These are phyloP conservation scores for Meta bourneti DNA, from an alignment of 2,888 invertebrate genomes.

Conservation along the genomic window DNA sequence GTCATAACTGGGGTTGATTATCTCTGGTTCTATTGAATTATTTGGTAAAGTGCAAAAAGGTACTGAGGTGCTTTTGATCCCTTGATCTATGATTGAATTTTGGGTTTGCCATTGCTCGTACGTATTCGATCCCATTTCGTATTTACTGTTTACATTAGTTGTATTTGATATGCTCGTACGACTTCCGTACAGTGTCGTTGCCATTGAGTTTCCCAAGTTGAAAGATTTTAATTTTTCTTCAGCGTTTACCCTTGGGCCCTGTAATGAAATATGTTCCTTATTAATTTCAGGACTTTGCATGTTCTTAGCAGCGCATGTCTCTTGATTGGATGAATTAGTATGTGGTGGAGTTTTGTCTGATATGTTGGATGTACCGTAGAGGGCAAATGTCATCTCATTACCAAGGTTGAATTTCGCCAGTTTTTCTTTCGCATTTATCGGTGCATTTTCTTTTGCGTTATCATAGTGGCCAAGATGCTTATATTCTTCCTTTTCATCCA, in stretches of 20 bases:
- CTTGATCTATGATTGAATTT: too few relatives aligned
- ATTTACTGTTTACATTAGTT: too few relatives aligned
- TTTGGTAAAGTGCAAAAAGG: too few relatives aligned
- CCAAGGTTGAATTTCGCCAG: constrained; percentile 26
- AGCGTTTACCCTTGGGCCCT: neutral
- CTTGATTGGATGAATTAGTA: too few relatives aligned
- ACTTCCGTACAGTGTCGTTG: neutral
- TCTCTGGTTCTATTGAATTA: too few relatives aligned
- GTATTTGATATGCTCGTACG: neutral
- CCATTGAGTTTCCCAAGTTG: constrained; percentile 25
- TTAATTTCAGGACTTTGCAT: too few relatives aligned
- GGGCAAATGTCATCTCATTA: constrained; percentile 1
- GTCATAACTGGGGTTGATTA: too few relatives aligned
- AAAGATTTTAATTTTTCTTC: neutral
- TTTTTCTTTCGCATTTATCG: constrained; percentile 26
- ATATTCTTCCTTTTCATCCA: neutral
- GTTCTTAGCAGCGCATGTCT: too few relatives aligned
- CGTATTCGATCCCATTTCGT: too few relatives aligned
- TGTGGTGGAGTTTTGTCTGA: neutral
- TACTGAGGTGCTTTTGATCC: too few relatives aligned
- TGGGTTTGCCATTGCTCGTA: too few relatives aligned
- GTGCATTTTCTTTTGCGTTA: neutral
- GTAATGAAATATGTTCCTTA: neutral
- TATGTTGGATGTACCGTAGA: constrained; percentile 18
- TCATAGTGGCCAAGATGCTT: neutral